Evolutionary conservation across 2,888 invertebrate genomes (phyloP).

Genomic region (Nomada fucata): DNA sequence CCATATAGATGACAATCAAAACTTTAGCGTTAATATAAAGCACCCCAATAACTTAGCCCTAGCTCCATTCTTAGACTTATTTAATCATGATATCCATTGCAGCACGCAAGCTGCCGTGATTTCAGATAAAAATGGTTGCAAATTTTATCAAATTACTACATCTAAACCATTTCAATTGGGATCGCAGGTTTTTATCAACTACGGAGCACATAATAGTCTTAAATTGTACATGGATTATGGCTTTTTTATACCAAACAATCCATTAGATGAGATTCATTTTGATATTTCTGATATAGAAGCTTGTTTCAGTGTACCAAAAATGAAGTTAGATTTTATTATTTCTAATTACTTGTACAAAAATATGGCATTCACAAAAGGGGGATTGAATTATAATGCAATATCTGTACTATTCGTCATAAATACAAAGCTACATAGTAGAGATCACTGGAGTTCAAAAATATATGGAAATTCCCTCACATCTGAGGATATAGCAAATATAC

Average conservation of each 20-base stretch:
- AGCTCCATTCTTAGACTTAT: slow-evolving; percentile 95
- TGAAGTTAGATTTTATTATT: slow-evolving; percentile 87
- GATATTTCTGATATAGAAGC: slow-evolving; percentile 85
- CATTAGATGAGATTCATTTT: slow-evolving; percentile 88
- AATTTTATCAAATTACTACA: slow-evolving; percentile 86
- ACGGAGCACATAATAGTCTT: slow-evolving; percentile 92
- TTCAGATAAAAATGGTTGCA: slow-evolving; percentile 78
- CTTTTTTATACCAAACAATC: slow-evolving; percentile 90
- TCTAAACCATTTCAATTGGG: slow-evolving; percentile 86
- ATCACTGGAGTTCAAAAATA: slow-evolving; percentile 75
- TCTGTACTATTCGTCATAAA: slow-evolving; percentile 74
- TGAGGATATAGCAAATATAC: slow-evolving; percentile 65
- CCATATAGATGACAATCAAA: slow-evolving; percentile 59
- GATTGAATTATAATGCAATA: slow-evolving; percentile 89
- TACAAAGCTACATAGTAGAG: slow-evolving; percentile 55
- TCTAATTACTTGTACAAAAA: slow-evolving; percentile 87
- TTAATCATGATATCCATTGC: slow-evolving; percentile 91
- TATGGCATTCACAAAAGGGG: slow-evolving; percentile 87
- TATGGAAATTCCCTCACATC: slow-evolving; percentile 70
- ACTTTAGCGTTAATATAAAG: slow-evolving; percentile 65
- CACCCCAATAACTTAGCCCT: slow-evolving; percentile 86
- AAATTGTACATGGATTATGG: slow-evolving; percentile 95
- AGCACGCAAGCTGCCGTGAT: slow-evolving; percentile 85
- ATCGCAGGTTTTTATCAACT: slow-evolving; percentile 94
- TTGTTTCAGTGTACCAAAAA: slow-evolving; percentile 81